Percentiles rank a stretch among this genome's conserved stretches.
Conservation (phyloP, 1,140 invertebrate genomes). For the Drosophila tsacasi region DNA sequence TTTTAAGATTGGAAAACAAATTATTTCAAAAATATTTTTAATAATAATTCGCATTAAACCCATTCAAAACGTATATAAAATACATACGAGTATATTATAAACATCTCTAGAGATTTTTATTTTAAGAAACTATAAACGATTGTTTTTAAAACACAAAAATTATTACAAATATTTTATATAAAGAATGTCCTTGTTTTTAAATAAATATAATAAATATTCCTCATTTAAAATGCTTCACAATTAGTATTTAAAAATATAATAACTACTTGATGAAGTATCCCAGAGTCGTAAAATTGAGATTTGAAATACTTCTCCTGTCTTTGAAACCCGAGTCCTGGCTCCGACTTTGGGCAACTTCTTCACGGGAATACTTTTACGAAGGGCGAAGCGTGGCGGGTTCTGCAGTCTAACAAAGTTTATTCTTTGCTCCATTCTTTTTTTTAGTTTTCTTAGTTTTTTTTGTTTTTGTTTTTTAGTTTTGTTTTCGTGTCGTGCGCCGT, state of each 20-base stretch:
- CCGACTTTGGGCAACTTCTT: constrained; percentile 77
- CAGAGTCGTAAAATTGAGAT: neutral
- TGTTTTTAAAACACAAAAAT: too few relatives aligned
- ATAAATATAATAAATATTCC: neutral
- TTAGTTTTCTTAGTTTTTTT: neutral
- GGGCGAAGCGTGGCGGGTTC: neutral
- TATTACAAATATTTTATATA: too few relatives aligned
- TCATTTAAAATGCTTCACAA: neutral
- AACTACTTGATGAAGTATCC: constrained; percentile 5
- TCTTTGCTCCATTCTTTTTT: constrained; percentile 33
- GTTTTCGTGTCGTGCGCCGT: constrained; percentile 24
- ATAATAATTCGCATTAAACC: too few relatives aligned
- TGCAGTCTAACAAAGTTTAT: constrained; percentile 44
- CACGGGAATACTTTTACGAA: constrained; percentile 67
- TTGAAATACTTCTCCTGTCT: constrained; percentile 13
- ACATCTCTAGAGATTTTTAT: neutral
- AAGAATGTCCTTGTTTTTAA: too few relatives aligned
- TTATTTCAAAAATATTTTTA: too few relatives aligned
- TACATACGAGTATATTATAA: neutral
- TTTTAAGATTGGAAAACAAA: too few relatives aligned
- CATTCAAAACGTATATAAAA: too few relatives aligned
- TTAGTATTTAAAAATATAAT: neutral
- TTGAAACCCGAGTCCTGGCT: constrained; percentile 37
- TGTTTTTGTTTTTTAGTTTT: constrained; percentile 3
- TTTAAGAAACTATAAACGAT: too few relatives aligned